These are phyloP conservation scores for Mixornis gularis DNA, from an alignment of 2,113 vertebrate genomes.

Conservation along the genomic window DNA sequence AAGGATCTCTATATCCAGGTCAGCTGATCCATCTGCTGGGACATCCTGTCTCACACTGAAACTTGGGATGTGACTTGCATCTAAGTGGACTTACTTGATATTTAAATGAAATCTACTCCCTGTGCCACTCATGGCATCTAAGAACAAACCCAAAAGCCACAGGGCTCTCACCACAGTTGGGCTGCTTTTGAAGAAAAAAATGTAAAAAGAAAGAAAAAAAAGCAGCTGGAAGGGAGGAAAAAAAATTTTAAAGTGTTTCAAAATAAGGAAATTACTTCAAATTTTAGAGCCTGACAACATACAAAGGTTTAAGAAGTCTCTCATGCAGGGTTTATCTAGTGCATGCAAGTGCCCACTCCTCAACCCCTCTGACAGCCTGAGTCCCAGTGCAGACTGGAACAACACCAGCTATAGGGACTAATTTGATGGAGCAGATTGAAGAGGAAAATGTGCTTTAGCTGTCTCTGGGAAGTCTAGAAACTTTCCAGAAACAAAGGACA, in stretches of 20 bases:
- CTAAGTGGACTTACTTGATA: background rate
- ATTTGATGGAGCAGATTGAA: background rate
- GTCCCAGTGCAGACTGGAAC: background rate
- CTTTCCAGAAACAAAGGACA: background rate
- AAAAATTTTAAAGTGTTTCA: background rate
- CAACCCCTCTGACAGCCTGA: background rate
- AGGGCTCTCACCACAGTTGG: background rate
- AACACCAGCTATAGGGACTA: background rate
- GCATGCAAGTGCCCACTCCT: background rate
- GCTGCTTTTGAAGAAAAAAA: background rate
- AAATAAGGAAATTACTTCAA: background rate
- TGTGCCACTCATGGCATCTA: background rate
- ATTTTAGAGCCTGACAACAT: background rate
- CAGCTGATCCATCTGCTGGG: background rate
- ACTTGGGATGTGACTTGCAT: background rate
- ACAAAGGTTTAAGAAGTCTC: background rate
- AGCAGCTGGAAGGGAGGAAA: rapidly evolving
- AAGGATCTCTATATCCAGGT: background rate
- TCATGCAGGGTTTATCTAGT: background rate
- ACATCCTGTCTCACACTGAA: background rate
- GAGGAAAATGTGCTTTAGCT: background rate
- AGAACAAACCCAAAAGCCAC: background rate
- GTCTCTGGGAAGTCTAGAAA: background rate
- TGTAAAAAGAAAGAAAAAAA: background rate
- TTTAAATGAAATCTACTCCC: background rate